Conservation (phyloP, 2,113 vertebrate genomes). For the Mormyrus lacerda region DNA sequence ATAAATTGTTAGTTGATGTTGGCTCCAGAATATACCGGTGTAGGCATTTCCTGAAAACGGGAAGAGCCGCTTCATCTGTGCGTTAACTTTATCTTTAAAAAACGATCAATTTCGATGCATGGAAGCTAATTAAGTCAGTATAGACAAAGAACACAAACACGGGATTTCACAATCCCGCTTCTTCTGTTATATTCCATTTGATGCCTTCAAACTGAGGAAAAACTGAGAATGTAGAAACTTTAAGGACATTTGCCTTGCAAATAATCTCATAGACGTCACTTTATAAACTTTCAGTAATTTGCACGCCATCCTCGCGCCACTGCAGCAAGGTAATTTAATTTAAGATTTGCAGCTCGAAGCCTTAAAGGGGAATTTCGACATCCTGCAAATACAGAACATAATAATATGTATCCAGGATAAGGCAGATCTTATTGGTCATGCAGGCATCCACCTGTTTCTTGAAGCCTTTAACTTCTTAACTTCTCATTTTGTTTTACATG, state of each 20-base stretch:
- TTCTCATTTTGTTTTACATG: not conserved
- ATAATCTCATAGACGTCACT: not conserved
- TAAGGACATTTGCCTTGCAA: not conserved
- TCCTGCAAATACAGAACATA: not conserved
- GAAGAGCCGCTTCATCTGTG: not conserved
- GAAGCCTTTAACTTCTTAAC: not conserved
- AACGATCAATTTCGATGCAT: not conserved
- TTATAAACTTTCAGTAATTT: not conserved
- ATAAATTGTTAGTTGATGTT: not conserved
- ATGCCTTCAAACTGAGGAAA: not conserved
- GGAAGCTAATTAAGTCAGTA: not conserved
- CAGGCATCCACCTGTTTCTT: not conserved
- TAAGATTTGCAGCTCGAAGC: not conserved
- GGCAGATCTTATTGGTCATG: not conserved
- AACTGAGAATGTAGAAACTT: not conserved
- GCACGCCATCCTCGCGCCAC: not conserved
- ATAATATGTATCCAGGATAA: not conserved
- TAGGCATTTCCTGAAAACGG: not conserved
- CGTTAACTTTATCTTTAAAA: not conserved
- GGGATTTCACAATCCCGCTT: not conserved
- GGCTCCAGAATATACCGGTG: not conserved
- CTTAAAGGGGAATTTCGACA: not conserved
- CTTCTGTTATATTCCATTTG: not conserved
- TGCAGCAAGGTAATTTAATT: not conserved
- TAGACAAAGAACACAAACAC: not conserved